Conservation (phyloP, 1,140 invertebrate species). For the Agrilus planipennis region DNA sequence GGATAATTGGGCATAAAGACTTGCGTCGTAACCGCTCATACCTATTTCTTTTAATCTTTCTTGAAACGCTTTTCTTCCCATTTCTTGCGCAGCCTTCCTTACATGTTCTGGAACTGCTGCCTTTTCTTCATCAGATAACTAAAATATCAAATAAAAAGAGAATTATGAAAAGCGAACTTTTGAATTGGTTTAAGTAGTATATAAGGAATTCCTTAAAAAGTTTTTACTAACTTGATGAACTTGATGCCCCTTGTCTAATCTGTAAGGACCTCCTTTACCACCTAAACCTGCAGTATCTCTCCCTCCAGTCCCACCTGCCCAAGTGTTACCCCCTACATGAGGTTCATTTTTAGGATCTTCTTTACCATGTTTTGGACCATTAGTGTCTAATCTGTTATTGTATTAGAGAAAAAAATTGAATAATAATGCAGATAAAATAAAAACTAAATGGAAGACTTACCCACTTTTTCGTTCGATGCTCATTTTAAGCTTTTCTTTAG, state of each 20-base stretch:
- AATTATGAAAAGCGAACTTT: constrained; percentile 2
- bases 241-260: constrained; percentile 83
- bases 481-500: constrained; percentile 53
- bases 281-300: constrained; percentile 89
- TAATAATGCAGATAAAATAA: background rate
- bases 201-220: constrained; percentile 4
- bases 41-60: constrained; percentile 82
- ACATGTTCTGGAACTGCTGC: constrained; percentile 81
- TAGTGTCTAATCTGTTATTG: constrained; percentile 52
- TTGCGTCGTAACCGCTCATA: constrained; percentile 90
- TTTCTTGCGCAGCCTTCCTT: constrained; percentile 78
- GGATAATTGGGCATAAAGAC: constrained; percentile 73
- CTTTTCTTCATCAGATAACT: constrained; percentile 82
- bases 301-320: constrained; percentile 89
- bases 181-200: no score
- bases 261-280: constrained; percentile 83
- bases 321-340: constrained; percentile 92
- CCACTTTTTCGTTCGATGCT: constrained; percentile 62
- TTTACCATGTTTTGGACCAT: constrained; percentile 84
- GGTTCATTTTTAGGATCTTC: constrained; percentile 76
- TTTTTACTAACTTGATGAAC: constrained; percentile 63
- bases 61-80: constrained; percentile 82
- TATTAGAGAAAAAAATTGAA: no score
- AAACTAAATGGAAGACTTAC: constrained; percentile 22
- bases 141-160: constrained; percentile 15